These are phyloP conservation scores for Drosophila seclusa DNA, from an alignment of 2,888 invertebrate genomes.

Conservation along the genomic window DNA sequence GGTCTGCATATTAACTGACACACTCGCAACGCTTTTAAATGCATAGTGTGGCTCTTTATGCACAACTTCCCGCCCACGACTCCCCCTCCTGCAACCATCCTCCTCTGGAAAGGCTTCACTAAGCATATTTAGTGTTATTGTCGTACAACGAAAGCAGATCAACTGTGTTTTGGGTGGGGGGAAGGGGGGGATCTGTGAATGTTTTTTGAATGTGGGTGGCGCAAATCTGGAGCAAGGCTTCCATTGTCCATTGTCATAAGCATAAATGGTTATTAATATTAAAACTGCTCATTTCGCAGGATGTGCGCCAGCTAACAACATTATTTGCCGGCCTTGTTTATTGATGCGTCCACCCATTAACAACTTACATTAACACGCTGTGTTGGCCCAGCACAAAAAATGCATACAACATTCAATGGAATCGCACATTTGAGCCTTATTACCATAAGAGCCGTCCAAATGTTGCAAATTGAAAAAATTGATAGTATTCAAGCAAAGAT, in stretches of 20 bases:
- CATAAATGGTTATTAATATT: conserved; percentile 80
- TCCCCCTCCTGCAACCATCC: fast-evolving
- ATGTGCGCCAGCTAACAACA: conserved; percentile 50
- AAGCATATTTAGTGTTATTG: conserved; percentile 77
- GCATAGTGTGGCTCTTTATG: conserved; percentile 53
- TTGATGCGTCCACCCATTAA: conserved; percentile 64
- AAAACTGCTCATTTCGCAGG: conserved; percentile 43
- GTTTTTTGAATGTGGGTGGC: not conserved
- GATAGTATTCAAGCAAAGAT: too few species aligned
- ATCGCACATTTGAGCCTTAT: conserved; percentile 69
- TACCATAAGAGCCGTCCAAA: conserved; percentile 26
- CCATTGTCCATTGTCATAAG: conserved; percentile 74
- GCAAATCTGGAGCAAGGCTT: conserved; percentile 57
- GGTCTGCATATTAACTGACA: conserved; percentile 78
- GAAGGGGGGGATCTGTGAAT: not conserved
- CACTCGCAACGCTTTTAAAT: conserved; percentile 70
- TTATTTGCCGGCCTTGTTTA: conserved; percentile 44
- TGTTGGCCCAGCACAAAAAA: conserved; percentile 19
- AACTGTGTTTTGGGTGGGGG: not conserved
- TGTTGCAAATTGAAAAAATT: too few species aligned
- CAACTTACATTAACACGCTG: conserved; percentile 26
- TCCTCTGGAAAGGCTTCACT: conserved; percentile 18
- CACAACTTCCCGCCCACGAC: not conserved
- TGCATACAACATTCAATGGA: conserved; percentile 55
- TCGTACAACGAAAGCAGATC: conserved; percentile 69